These are phyloP conservation scores for Ctena decussata DNA, from an alignment of 2,888 invertebrate genomes.

Conservation along the genomic window DNA sequence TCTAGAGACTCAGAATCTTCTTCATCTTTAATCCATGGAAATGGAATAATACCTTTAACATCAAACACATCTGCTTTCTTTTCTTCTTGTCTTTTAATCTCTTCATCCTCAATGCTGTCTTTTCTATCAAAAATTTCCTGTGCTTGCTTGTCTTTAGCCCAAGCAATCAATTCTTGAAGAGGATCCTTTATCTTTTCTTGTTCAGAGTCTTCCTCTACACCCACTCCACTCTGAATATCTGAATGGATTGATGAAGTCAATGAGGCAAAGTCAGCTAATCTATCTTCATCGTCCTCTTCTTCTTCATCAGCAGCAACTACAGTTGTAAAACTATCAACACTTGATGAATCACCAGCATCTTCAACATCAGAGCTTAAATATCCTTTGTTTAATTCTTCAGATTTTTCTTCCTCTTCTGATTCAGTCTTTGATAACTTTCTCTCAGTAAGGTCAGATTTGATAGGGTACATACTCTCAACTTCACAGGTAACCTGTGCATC, in stretches of 20 bases:
- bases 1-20: conserved; percentile 78
- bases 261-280: conserved; percentile 88
- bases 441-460: background rate
- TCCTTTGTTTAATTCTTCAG: background rate
- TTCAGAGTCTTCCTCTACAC: conserved; percentile 63
- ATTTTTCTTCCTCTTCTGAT: conserved; percentile 1
- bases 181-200: conserved; percentile 52
- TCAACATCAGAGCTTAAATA: conserved; percentile 65
- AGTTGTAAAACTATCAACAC: conserved; percentile 86
- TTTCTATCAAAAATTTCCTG: conserved; percentile 57
- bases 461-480: background rate
- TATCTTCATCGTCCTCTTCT: conserved; percentile 89
- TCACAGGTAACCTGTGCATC: background rate
- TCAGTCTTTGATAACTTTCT: background rate
- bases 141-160: conserved; percentile 69
- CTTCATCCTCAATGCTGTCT: conserved; percentile 49
- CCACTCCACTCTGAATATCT: conserved; percentile 83
- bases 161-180: conserved; percentile 64
- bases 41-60: conserved; percentile 59
- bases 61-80: conserved; percentile 57
- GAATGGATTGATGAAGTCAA: conserved; percentile 88
- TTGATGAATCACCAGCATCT: conserved; percentile 84
- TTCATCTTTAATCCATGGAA: conserved; percentile 69
- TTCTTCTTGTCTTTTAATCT: conserved; percentile 37
- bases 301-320: conserved; percentile 84